phyloP scores from a whole-genome alignment of 2,797 vertebrate species.

The Anisognathus igniventris region DNA sequence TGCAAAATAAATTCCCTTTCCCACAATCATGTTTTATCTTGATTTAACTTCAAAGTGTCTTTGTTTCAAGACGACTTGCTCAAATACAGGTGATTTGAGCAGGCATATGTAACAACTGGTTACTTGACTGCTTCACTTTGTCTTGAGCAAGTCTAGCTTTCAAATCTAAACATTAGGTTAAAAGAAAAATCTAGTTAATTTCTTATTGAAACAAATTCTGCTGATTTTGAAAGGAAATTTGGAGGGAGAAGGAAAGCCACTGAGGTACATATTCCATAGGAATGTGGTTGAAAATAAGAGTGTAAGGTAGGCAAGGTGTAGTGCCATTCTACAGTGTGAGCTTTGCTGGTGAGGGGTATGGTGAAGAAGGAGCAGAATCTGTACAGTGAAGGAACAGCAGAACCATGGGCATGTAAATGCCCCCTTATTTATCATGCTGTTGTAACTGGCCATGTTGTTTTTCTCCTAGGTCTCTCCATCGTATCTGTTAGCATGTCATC shows the following conservation, averaged over 20 bases:
- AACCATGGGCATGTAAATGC: neutral
- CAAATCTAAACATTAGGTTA: neutral
- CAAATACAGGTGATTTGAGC: neutral
- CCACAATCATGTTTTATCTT: conserved; percentile 48
- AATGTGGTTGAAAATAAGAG: neutral
- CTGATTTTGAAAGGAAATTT: neutral
- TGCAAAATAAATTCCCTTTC: conserved; percentile 41
- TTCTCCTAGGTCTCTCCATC: neutral
- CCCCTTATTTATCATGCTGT: neutral
- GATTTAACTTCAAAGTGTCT: conserved; percentile 50
- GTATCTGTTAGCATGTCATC: neutral
- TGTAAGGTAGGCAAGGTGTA: neutral
- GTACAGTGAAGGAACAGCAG: neutral
- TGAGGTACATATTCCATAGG: neutral
- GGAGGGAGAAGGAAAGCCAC: neutral
- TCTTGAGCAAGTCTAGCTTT: neutral
- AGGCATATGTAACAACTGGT: neutral
- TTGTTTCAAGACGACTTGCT: conserved; percentile 26
- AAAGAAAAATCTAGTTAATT: neutral
- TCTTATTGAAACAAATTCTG: neutral
- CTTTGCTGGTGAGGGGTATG: accelerated
- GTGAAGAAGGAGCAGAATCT: neutral
- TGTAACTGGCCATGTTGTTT: neutral
- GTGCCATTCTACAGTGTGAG: accelerated
- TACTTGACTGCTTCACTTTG: neutral